phyloP scores from a whole-genome alignment of 2,888 invertebrate genomes.

The Thyatira batis region DNA sequence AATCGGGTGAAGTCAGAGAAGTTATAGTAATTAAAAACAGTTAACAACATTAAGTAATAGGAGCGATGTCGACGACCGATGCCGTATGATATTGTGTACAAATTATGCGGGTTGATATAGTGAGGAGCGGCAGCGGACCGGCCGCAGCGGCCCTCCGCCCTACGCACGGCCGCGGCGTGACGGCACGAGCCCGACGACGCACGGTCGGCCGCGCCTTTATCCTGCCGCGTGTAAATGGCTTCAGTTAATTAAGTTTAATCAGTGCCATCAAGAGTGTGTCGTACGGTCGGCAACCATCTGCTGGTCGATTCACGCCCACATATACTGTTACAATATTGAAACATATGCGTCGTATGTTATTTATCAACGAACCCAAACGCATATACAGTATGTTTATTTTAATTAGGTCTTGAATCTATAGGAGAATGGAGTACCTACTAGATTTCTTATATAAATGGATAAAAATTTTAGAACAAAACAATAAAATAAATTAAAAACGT shows the following conservation, averaged over 20 bases:
- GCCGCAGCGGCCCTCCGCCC: no score
- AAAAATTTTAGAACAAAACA: no score
- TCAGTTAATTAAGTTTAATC: constrained; percentile 83
- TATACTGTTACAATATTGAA: constrained; percentile 65
- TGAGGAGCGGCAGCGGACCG: not conserved
- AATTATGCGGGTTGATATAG: constrained; percentile 10
- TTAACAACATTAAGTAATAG: constrained; percentile 10
- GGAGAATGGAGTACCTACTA: no score
- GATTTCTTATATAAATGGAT: no score
- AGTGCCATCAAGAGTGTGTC: constrained; percentile 61
- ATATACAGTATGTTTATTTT: constrained; percentile 2
- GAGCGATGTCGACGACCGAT: constrained; percentile 54
- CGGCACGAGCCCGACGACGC: constrained; percentile 37
- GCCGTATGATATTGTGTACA: constrained; percentile 33
- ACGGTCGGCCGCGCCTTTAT: constrained; percentile 38
- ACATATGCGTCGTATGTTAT: constrained; percentile 7
- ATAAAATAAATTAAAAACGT: no score
- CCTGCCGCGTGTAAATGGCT: constrained; percentile 74
- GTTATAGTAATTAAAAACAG: not conserved
- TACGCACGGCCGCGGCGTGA: constrained; percentile 13
- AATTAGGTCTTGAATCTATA: no score
- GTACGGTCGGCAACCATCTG: constrained; percentile 66
- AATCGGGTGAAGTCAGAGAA: not conserved
- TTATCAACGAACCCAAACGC: constrained; percentile 42
- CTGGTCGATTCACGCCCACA: constrained; percentile 70